Evolutionary conservation across 2,888 invertebrate genomes (phyloP).

Genomic region (Glyphotaelius pellucidus): DNA sequence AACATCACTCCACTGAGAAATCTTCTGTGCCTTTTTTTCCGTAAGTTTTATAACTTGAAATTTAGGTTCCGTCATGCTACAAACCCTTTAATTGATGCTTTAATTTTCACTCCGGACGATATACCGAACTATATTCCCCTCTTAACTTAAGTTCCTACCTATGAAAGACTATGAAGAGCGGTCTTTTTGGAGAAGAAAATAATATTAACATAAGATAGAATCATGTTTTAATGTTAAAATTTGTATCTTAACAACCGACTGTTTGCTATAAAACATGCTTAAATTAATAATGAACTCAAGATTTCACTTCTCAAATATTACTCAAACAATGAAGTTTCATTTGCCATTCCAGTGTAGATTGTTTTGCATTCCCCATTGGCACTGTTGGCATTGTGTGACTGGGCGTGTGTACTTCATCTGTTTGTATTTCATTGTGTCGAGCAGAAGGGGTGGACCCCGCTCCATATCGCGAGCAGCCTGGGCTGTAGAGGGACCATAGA

Average conservation of each 20-base stretch:
- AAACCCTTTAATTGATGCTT: too few relatives aligned
- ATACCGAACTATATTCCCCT: too few relatives aligned
- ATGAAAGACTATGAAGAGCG: too few relatives aligned
- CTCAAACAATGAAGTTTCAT: background rate
- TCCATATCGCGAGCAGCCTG: conserved; percentile 84
- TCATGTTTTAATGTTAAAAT: too few relatives aligned
- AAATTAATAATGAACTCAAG: background rate
- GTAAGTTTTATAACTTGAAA: too few relatives aligned
- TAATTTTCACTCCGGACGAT: too few relatives aligned
- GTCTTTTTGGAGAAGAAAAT: too few relatives aligned
- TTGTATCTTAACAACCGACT: background rate
- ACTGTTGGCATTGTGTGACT: background rate
- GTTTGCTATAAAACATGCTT: background rate
- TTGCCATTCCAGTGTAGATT: background rate
- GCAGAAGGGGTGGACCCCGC: conserved; percentile 82
- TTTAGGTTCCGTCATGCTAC: too few relatives aligned
- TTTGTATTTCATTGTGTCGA: conserved; percentile 4
- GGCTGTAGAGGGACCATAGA: conserved; percentile 84
- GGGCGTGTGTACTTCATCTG: background rate
- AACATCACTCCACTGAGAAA: too few relatives aligned
- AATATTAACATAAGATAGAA: too few relatives aligned
- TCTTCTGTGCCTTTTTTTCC: too few relatives aligned
- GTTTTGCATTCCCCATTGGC: background rate
- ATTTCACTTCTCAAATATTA: background rate
- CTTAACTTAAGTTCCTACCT: too few relatives aligned